Evolutionary conservation across 2,113 vertebrate genomes (phyloP).

Genomic region (Azemiops feae): DNA sequence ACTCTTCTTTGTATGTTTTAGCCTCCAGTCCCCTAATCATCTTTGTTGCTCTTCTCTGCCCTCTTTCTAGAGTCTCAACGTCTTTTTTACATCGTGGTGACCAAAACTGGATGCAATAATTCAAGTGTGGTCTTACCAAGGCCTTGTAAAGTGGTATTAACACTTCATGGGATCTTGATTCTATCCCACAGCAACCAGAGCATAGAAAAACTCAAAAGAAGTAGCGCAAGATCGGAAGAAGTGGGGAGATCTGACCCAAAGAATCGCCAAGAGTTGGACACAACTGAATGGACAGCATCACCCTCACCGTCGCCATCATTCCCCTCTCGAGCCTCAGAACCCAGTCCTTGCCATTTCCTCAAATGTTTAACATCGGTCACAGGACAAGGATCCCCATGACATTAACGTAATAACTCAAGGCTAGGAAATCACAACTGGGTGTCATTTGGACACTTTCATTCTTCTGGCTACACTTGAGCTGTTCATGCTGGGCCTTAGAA

Average conservation of each 20-base stretch:
- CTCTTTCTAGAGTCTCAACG: too few relatives aligned
- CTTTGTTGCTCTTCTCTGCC: too few relatives aligned
- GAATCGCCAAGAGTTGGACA: not conserved
- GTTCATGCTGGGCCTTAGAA: conserved; percentile 34
- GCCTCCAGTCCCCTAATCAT: too few relatives aligned
- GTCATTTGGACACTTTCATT: conserved; percentile 18
- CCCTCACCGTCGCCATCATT: not conserved
- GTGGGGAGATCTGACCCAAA: not conserved
- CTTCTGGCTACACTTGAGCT: conserved; percentile 45
- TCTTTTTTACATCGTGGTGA: too few relatives aligned
- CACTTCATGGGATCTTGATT: too few relatives aligned
- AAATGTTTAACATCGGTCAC: not conserved
- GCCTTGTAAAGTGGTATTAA: too few relatives aligned
- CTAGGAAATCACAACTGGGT: not conserved
- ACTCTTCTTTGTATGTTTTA: too few relatives aligned
- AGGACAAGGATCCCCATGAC: conserved; percentile 9
- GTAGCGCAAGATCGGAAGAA: too few relatives aligned
- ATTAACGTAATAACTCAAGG: conserved; percentile 40
- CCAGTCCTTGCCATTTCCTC: not conserved
- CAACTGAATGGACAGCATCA: not conserved
- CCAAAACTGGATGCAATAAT: too few relatives aligned
- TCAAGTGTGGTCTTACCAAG: too few relatives aligned
- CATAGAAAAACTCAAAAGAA: not conserved
- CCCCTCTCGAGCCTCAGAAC: not conserved
- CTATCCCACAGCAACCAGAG: not conserved